Conservation (phyloP, 1,140 invertebrate species). For the Helicoverpa zea region DNA sequence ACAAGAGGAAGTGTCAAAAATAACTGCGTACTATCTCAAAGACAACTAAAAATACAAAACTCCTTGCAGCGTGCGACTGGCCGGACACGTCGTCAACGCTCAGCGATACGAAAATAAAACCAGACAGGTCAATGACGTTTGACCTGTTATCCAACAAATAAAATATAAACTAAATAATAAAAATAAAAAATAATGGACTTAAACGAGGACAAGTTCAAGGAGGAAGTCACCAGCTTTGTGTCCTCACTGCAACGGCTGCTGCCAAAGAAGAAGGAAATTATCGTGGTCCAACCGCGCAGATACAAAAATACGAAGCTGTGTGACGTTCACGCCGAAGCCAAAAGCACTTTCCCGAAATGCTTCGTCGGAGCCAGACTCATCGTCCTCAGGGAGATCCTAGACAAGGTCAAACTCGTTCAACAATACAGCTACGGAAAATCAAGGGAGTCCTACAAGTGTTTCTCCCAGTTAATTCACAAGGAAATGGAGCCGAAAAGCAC, state of each 20-base stretch:
- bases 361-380: slow-evolving; percentile 78
- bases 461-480: slow-evolving; percentile 71
- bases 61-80: slow-evolving; percentile 72
- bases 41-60: slow-evolving; percentile 70
- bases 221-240: slow-evolving; percentile 75
- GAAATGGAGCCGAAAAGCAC: slow-evolving; percentile 71
- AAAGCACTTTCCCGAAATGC: slow-evolving; percentile 78
- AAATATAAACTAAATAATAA: slow-evolving; percentile 61
- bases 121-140: slow-evolving; percentile 76
- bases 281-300: slow-evolving; percentile 65
- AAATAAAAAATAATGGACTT: slow-evolving; percentile 74
- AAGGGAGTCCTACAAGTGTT: slow-evolving; percentile 73
- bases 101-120: slow-evolving; percentile 71
- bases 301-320: slow-evolving; percentile 65
- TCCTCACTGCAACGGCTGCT: slow-evolving; percentile 72
- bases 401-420: slow-evolving; percentile 78
- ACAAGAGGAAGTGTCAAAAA: slow-evolving; percentile 50
- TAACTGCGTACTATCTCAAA: slow-evolving; percentile 55
- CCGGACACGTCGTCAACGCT: slow-evolving; percentile 59
- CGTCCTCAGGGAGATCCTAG: slow-evolving; percentile 71
- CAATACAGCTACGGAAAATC: slow-evolving; percentile 77
- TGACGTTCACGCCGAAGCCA: slow-evolving; percentile 78
- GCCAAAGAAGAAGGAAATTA: slow-evolving; percentile 77
- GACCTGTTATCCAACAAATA: slow-evolving; percentile 68
- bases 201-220: slow-evolving; percentile 74